A percentile compares a stretch with the other conserved stretches of the same genome.
Conservation (phyloP, 2,797 vertebrate genomes). For the Oryzias dopingdopingensis region DNA sequence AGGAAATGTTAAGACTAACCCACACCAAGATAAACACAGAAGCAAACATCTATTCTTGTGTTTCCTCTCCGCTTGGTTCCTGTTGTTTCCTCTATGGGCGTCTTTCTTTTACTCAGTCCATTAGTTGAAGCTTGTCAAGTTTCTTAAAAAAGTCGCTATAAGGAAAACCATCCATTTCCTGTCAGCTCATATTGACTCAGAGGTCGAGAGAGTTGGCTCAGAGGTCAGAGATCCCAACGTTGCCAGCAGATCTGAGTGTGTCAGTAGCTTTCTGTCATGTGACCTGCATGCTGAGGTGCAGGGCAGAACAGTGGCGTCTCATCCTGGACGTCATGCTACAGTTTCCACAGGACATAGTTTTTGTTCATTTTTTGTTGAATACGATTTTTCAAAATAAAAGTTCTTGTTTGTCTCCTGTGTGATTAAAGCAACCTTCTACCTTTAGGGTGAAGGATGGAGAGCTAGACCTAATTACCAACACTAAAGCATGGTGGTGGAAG, state of each 20-base stretch:
- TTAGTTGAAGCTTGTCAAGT: background rate
- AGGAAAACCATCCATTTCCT: slow-evolving; percentile 49
- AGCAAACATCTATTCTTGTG: background rate
- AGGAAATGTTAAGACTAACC: background rate
- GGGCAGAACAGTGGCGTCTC: background rate
- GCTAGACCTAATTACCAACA: no score
- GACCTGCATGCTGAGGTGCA: background rate
- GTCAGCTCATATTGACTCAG: slow-evolving; percentile 17
- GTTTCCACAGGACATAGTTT: no score
- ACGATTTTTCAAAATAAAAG: background rate
- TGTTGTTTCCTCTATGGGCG: slow-evolving; percentile 2
- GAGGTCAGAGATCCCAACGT: background rate
- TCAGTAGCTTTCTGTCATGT: background rate
- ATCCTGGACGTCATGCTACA: no score
- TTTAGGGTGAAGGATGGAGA: background rate
- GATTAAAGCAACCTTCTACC: no score
- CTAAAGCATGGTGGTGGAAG: no score
- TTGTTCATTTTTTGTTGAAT: no score
- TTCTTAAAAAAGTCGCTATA: slow-evolving; percentile 14
- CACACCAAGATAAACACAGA: slow-evolving; percentile 6
- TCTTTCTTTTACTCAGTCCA: background rate
- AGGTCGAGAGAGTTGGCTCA: slow-evolving; percentile 11
- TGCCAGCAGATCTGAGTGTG: background rate
- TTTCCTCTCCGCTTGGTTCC: slow-evolving; percentile 1
- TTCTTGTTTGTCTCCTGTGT: background rate